Conservation (phyloP, 2,888 invertebrate species). For the Drosophila neotestacea region DNA sequence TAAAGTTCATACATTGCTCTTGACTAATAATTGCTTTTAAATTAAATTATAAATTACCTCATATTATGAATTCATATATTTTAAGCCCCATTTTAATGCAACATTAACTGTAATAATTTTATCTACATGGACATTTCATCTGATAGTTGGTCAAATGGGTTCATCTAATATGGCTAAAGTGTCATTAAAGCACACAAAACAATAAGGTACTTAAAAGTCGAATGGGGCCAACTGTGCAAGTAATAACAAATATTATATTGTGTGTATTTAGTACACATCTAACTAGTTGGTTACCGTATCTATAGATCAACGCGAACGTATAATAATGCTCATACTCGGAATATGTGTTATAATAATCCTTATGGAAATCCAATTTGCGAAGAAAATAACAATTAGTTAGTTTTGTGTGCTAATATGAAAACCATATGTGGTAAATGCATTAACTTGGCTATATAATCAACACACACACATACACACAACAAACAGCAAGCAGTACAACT, state of each 20-base stretch:
- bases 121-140: conserved; percentile 16
- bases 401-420: conserved; percentile 59
- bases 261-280: conserved; percentile 19
- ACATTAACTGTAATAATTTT: conserved; percentile 48
- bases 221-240: conserved; percentile 17
- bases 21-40: conserved; percentile 14
- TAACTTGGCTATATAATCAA: conserved; percentile 69
- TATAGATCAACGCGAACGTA: conserved; percentile 36
- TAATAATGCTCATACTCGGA: background rate
- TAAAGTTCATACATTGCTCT: background rate
- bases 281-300: conserved; percentile 5
- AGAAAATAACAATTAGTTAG: conserved; percentile 78
- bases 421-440: conserved; percentile 73
- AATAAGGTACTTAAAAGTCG: conserved; percentile 41
- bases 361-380: conserved; percentile 77
- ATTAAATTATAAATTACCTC: conserved; percentile 25
- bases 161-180: conserved; percentile 29
- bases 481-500: background rate
- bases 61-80: conserved; percentile 11
- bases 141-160: conserved; percentile 13
- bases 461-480: conserved; percentile 22
- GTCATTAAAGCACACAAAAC: conserved; percentile 16
- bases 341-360: conserved; percentile 57
- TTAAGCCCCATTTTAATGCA: background rate
- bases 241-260: conserved; percentile 45